Base-by-base conservation (phyloP, 2,888 invertebrate genomes). In the Cancer borealis region DNA sequence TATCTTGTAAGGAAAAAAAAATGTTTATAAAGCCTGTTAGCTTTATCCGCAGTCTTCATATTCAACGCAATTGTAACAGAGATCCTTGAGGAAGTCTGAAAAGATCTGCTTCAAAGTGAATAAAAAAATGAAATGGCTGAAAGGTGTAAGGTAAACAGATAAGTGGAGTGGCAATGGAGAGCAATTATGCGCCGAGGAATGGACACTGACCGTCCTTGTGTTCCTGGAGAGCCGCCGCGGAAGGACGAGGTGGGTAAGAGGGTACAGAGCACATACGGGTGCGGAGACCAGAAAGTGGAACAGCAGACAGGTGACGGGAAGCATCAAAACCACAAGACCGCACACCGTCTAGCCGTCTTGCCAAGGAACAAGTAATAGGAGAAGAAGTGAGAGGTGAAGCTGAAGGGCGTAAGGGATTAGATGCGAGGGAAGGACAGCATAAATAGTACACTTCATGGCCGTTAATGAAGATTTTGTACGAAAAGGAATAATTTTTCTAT, bases 321-420 rank as follows among this genome's bases (percentile, higher is more conserved):
- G 30, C 26, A 79, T 21, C 30, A 79, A 26, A 12, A 30, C 30
- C 79, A 30, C 30, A 79, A 30, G 6, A 4, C 79, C 12, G 4
- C 73, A 73, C 73, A 73, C 73, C 73, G 79, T 79, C 79, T 79
- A 1, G 30, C 79, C 30, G 79, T 79, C 79, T 79, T 79, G 79
- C 79, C 79, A 30, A 79, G 79, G 79, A 30, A 8, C 30, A 26
- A 30, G 79, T 79, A 26, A 79, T 6, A 30, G 8, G 79, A 79
- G 79, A 30, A 30, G 79, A 79, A 30, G 79, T 26, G 79, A 30
- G 79, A 79, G 30, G 79, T 26, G 30, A 79, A 3, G 79, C 5
- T 1, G 79, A 73, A 79, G 30, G 30, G 79, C 79, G 30, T 79
- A 21, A 79, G 12, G 30, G 79, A 79, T 12, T 8, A 26, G 79